Conservation (phyloP, 2,797 vertebrate genomes). For the Gadopsis bispinosus region DNA sequence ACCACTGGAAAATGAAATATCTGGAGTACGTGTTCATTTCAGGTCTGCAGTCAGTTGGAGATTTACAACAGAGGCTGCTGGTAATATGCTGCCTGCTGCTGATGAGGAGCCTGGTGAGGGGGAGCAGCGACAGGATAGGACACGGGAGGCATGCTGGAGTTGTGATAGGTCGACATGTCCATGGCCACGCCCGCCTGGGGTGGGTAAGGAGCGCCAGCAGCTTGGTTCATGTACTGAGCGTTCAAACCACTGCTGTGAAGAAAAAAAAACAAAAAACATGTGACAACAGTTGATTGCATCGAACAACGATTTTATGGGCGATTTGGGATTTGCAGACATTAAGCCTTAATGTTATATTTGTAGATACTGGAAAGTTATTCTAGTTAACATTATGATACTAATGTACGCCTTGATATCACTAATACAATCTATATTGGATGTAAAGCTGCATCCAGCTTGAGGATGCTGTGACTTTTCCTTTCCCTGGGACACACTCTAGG, state of each 20-base stretch:
- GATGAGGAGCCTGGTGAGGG: slow-evolving; percentile 85
- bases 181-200: slow-evolving; percentile 85
- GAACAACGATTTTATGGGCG: background rate
- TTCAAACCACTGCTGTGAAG: slow-evolving; percentile 86
- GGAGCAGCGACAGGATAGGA: slow-evolving; percentile 86
- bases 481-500: background rate
- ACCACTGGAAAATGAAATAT: slow-evolving; percentile 40
- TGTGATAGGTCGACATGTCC: slow-evolving; percentile 92
- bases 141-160: slow-evolving; percentile 84
- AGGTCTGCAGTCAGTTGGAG: slow-evolving; percentile 21
- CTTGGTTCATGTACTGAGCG: slow-evolving; percentile 86
- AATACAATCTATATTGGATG: background rate
- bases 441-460: background rate
- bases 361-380: background rate
- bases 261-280: background rate
- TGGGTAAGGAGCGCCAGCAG: slow-evolving; percentile 82
- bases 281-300: background rate
- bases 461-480: background rate
- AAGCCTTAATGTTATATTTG: background rate
- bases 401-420: background rate
- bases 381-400: background rate
- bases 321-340: background rate
- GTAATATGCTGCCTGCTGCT: slow-evolving; percentile 87
- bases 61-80: slow-evolving; percentile 94
- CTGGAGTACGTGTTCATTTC: slow-evolving; percentile 15